phyloP scores from a whole-genome alignment of 2,888 invertebrate species.

The Lypha dubia region DNA sequence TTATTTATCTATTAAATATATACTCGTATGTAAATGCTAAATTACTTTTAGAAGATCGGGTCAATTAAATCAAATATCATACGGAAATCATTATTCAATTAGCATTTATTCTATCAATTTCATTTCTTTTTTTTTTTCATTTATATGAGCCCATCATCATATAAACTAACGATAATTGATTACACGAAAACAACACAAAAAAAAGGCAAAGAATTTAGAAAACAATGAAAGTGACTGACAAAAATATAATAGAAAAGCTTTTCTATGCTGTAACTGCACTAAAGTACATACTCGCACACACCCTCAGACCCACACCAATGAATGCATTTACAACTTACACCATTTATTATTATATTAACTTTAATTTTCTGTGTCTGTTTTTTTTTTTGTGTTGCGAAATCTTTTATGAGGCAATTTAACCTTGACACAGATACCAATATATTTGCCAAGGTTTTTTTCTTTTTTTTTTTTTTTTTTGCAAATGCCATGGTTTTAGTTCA shows the following conservation, averaged over 20 bases:
- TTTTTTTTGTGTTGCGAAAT: constrained; percentile 42
- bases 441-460: constrained; percentile 32
- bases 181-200: constrained; percentile 22
- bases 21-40: too few relatives aligned
- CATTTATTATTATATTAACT: neutral
- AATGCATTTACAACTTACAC: neutral
- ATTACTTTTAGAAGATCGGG: too few relatives aligned
- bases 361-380: neutral
- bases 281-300: neutral
- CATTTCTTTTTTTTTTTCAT: neutral
- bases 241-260: neutral
- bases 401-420: constrained; percentile 68
- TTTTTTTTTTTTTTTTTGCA: constrained; percentile 20
- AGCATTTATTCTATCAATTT: neutral
- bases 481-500: constrained; percentile 63
- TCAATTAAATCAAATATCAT: neutral
- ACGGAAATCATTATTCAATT: neutral
- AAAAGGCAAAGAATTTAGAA: neutral
- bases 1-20: too few relatives aligned
- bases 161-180: constrained; percentile 32
- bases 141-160: neutral
- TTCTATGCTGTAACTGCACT: neutral
- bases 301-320: neutral
- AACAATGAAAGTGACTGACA: constrained; percentile 1
- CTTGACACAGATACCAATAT: constrained; percentile 72